Evolutionary conservation across 2,797 vertebrate species (phyloP), one percentile per base, ranked within the genome.

Genomic region (Liparis tanakae): DNA sequence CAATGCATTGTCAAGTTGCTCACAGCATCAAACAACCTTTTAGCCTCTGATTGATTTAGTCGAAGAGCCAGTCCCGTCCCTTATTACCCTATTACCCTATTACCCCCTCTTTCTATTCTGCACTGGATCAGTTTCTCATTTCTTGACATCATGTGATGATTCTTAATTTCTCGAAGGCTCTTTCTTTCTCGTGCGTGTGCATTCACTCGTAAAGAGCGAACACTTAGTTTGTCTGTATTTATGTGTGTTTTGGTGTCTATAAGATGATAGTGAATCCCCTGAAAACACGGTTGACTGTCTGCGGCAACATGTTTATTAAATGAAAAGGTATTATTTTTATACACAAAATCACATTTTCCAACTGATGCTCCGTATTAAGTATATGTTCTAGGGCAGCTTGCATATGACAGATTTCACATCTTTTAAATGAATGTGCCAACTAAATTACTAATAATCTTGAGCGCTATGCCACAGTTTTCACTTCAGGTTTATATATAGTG

Each of bases 31-130:
- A 85, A 84, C 82, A 88, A 84, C 82, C 85, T 81, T 65, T 87
- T 85, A 88, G 83, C 70, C 78, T 82, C 60, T 48, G 80, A 92
- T 87, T 84, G 86, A 88, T 89, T 91, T 89, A 67, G 46, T 54
- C 34, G 72, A 76, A 63, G 68, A 84, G 74, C 59, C 51, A 37
- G 56, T 79, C 56, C 60, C 50, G 70, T 85, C 76, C 58, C 56
- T 75, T 73, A 87, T 87, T 83, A 85, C 51, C 63, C 74, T 73
- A 87, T 87, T 83, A 85, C 51, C 63, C 74, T 63, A 71, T 74
- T 81, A 79, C 68, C 69, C 77, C 25, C 10, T 80, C 67, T 44
- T 62, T 71, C 56, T 60, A 59, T 77, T 84, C 78, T 71, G 39
- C 46, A 50, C 58, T 60, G 39, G 44, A 63, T 81, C 56, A n/a